Conservation (phyloP, 2,113 vertebrate species). For the Anas platyrhynchos region DNA sequence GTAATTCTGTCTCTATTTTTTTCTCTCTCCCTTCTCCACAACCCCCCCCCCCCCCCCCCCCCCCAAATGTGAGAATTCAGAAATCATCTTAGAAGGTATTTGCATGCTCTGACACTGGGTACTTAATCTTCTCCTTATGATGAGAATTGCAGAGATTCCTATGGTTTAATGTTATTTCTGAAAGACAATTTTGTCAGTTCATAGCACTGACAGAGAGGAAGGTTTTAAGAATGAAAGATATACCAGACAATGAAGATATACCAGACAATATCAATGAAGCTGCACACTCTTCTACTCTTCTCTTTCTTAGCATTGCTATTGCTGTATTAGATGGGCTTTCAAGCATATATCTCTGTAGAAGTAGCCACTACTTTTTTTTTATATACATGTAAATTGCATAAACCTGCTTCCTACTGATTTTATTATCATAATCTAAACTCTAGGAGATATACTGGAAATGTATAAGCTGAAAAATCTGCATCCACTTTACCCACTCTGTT, state of each 20-base stretch:
- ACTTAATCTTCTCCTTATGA: neutral
- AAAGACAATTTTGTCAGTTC: neutral
- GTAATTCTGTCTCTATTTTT: neutral
- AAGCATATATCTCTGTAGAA: neutral
- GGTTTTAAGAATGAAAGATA: neutral
- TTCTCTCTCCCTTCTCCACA: neutral
- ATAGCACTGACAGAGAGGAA: neutral
- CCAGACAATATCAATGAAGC: neutral
- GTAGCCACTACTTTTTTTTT: neutral
- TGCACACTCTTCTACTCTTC: neutral
- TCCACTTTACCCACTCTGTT: neutral
- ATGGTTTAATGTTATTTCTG: neutral
- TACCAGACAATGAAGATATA: neutral
- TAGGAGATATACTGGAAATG: neutral
- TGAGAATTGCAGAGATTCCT: neutral
- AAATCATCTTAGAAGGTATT: neutral
- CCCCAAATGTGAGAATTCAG: neutral
- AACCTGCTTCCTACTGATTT: neutral
- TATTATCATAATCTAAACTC: constrained; percentile 10
- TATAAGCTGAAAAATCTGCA: neutral
- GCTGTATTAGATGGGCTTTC: neutral
- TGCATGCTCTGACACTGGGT: neutral
- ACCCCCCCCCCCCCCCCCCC: neutral
- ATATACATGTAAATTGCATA: neutral
- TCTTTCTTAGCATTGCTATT: neutral